Base-by-base conservation (phyloP, 1,140 invertebrate species). In the Nilaparvata lugens region DNA sequence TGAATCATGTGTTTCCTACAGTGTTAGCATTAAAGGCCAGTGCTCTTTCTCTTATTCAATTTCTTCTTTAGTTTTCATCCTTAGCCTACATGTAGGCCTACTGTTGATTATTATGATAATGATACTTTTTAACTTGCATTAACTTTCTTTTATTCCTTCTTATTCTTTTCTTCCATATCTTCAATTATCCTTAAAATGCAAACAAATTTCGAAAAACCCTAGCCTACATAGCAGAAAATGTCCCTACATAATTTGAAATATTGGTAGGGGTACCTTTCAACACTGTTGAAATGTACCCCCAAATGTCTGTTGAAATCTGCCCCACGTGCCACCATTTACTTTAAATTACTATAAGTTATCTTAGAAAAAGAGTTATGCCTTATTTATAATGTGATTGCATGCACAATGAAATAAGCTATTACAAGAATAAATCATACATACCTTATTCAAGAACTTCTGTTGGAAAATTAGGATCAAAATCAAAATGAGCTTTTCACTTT, bases 201-300 rank as follows among this genome's bases (percentile, higher is more conserved):
- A 28, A 28, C 28, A 28, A 28, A 28, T 28, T 28, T 28, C 9
- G 28, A 28, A 28, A 28, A 28, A 28, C 28, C 28, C 28, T 28
- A 28, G 28, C 28, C 28, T 28, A 28, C 28, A 28, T 28, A 28
- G 28, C 28, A 28, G 28, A 28, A 28, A 28, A 28, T 28, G 28
- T 28, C 28, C 28, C 28, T 28, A 28, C 28, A 28, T 28, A 45
- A 16, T 16, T 45, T 45, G n/a, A 45, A 45, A n/a, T 45, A 45
- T 45, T 45, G 43, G n/a, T n/a, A 45, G 43, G 38, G 43, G 43
- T 45, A 45, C 43, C n/a, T 45, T 45, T 45, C 43, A 45, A 45
- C 43, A 45, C n/a, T 19, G 4, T 45, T 13, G 13, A 45, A 4
- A 45, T 4, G 5, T 13, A 45, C 38, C 38, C 38, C 43, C 43